Percentiles rank a stretch among this genome's conserved stretches.
These are phyloP conservation scores for Anolis carolinensis DNA, from an alignment of 2,113 vertebrate species.

Conservation along the genomic window DNA sequence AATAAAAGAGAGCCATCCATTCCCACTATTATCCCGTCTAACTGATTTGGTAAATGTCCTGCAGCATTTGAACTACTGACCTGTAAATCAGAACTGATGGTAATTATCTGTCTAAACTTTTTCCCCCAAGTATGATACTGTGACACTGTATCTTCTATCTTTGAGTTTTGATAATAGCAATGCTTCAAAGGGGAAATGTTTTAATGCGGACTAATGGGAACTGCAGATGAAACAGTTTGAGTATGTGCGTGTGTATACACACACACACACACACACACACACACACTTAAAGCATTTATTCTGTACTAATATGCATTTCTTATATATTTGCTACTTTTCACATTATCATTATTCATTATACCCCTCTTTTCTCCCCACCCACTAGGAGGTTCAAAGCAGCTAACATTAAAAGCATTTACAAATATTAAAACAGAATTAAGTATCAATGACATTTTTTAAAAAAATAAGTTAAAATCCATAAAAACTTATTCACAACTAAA, in stretches of 20 bases:
- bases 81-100: conserved; percentile 14
- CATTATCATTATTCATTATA: too few relatives aligned
- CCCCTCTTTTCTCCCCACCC: too few relatives aligned
- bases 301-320: too few relatives aligned
- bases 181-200: neutral
- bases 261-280: too few relatives aligned
- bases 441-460: too few relatives aligned
- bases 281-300: too few relatives aligned
- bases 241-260: neutral
- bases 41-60: conserved; percentile 26
- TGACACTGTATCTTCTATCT: neutral
- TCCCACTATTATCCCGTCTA: neutral
- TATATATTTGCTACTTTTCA: neutral
- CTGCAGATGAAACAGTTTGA: neutral
- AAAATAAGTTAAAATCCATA: too few relatives aligned
- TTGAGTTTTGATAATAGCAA: neutral
- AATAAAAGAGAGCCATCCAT: conserved; percentile 8
- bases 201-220: neutral
- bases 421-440: too few relatives aligned
- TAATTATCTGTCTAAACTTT: conserved; percentile 18
- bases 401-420: too few relatives aligned
- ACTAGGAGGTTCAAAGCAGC: too few relatives aligned
- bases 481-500: too few relatives aligned
- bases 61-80: conserved; percentile 4
- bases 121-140: neutral